Evolutionary conservation across 2,888 invertebrate species (phyloP).

Genomic region (Pomacea canaliculata): DNA sequence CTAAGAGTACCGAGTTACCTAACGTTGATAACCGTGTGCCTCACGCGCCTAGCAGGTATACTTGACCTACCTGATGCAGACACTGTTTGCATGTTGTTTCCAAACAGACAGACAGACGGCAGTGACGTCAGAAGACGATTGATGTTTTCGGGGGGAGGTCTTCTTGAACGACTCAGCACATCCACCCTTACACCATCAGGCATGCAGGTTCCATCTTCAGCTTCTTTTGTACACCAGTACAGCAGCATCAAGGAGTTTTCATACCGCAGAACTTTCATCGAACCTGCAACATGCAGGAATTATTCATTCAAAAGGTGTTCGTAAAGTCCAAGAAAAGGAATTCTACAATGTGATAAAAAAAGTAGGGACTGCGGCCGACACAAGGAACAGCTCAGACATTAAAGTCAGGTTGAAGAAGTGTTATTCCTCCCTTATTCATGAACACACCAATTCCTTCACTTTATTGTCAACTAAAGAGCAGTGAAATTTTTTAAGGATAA

Average conservation of each 20-base stretch:
- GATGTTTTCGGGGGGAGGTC: not conserved
- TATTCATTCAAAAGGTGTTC: no score
- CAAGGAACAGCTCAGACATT: no score
- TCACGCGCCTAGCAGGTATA: no score
- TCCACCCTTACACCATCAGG: slow-evolving; percentile 31
- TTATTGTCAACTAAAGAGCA: no score
- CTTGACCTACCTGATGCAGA: not conserved
- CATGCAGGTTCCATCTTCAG: slow-evolving; percentile 30
- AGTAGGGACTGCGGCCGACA: no score
- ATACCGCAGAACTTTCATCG: slow-evolving; percentile 38
- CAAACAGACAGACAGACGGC: slow-evolving; percentile 10
- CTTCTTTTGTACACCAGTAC: slow-evolving; percentile 34
- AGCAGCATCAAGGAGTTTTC: slow-evolving; percentile 31
- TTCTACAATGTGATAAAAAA: no score
- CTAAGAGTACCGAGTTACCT: no score
- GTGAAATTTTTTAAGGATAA: not conserved
- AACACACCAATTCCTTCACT: no score
- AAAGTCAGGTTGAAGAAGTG: no score
- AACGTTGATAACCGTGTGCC: no score
- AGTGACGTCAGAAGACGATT: slow-evolving; percentile 3
- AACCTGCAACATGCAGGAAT: slow-evolving; percentile 25
- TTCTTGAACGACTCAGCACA: slow-evolving; percentile 18
- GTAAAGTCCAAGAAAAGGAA: no score
- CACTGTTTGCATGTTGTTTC: not conserved
- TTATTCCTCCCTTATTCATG: no score